A percentile compares a stretch with the other conserved stretches of the same genome.
Conservation (phyloP, 2,797 vertebrate genomes). For the Craterocephalus amniculus region DNA sequence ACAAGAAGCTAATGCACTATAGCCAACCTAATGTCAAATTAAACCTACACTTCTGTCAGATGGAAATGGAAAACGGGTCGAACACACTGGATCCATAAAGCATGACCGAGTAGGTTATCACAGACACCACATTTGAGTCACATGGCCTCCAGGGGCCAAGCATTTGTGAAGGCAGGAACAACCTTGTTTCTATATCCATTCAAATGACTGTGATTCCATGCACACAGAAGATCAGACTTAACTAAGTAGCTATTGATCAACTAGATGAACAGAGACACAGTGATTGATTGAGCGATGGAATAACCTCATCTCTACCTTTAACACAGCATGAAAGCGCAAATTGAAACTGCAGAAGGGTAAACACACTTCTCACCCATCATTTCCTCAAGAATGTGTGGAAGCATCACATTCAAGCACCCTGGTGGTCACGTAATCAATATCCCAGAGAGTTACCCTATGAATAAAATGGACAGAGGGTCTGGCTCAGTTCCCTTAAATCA, state of each 20-base stretch:
- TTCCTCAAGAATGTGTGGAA: constrained; percentile 64
- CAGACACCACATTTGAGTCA: constrained; percentile 57
- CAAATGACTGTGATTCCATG: constrained; percentile 65
- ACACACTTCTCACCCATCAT: constrained; percentile 65
- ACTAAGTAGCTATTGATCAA: constrained; percentile 77
- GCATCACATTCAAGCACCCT: constrained; percentile 42
- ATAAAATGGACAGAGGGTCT: constrained; percentile 34
- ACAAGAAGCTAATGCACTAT: constrained; percentile 62
- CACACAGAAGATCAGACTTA: constrained; percentile 69
- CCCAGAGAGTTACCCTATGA: constrained; percentile 44
- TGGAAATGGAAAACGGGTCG: constrained; percentile 47
- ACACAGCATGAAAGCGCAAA: constrained; percentile 66
- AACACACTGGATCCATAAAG: constrained; percentile 67
- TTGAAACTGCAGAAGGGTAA: constrained; percentile 68
- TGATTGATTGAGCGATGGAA: constrained; percentile 49
- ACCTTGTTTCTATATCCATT: constrained; percentile 49
- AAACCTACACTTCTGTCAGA: constrained; percentile 66
- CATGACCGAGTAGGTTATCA: constrained; percentile 71
- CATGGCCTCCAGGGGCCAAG: constrained; percentile 51
- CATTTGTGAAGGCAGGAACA: constrained; percentile 44
- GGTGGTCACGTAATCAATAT: constrained; percentile 64
- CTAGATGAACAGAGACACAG: constrained; percentile 67
- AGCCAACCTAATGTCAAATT: constrained; percentile 63
- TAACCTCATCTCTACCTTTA: constrained; percentile 71
- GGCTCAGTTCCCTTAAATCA: constrained; percentile 50